These are phyloP conservation scores for Acanthosepion lycidas DNA, from an alignment of 2,888 invertebrate species.

Conservation along the genomic window DNA sequence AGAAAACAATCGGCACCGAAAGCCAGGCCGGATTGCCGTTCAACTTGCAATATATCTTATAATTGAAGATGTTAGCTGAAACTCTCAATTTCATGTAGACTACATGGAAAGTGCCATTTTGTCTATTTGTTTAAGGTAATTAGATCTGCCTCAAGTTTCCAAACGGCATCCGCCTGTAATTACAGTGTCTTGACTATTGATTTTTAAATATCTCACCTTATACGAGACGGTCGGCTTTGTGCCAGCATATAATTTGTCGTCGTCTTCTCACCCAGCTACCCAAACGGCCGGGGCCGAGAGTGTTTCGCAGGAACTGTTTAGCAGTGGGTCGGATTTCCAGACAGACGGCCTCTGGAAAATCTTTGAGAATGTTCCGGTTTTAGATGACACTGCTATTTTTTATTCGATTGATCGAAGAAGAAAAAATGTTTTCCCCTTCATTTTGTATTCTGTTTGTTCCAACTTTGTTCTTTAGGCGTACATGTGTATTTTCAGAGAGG, in stretches of 20 bases:
- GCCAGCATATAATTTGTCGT: background rate
- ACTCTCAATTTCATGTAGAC: slow-evolving; percentile 8
- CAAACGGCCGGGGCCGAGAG: background rate
- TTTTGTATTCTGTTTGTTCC: too few relatives aligned
- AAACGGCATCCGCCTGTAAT: background rate
- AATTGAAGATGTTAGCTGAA: background rate
- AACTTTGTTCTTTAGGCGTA: too few relatives aligned
- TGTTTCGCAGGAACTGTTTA: background rate
- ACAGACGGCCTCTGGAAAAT: background rate
- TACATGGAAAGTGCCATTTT: background rate
- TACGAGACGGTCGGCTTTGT: background rate
- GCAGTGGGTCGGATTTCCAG: background rate
- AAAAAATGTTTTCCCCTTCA: background rate
- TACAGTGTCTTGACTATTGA: slow-evolving; percentile 11
- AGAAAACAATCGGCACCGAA: too few relatives aligned
- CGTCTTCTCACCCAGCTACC: background rate
- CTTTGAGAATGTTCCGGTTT: background rate
- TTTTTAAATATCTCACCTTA: slow-evolving; percentile 33
- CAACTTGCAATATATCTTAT: background rate
- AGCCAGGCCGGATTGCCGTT: too few relatives aligned
- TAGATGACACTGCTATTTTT: background rate
- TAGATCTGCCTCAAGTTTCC: slow-evolving; percentile 2
- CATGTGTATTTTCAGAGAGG: too few relatives aligned
- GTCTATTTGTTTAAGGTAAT: slow-evolving; percentile 33
- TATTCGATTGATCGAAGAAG: background rate